phyloP scores from a whole-genome alignment of 2,888 invertebrate genomes.

The Drosophila prolongata region DNA sequence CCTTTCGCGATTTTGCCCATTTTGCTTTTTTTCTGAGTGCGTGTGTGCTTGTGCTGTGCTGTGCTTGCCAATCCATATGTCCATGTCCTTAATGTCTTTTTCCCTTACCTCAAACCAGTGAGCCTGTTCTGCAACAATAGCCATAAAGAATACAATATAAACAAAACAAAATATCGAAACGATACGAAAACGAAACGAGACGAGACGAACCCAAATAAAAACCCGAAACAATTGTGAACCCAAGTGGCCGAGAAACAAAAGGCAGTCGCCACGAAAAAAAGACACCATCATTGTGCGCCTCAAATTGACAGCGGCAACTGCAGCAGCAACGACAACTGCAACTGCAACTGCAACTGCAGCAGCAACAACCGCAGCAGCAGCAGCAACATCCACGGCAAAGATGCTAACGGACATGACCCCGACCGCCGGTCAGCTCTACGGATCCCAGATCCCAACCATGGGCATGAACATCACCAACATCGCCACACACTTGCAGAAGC shows the following conservation, averaged over 20 bases:
- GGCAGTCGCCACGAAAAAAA: constrained; percentile 16
- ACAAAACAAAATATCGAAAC: constrained; percentile 1
- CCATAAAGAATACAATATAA: constrained; percentile 20
- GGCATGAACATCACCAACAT: constrained; percentile 86
- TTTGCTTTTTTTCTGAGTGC: constrained; percentile 47
- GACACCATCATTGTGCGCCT: constrained; percentile 63
- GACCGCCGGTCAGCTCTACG: constrained; percentile 87
- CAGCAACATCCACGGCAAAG: constrained; percentile 47
- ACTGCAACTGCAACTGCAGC: constrained; percentile 6
- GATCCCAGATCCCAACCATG: constrained; percentile 87
- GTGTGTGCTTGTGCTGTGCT: constrained; percentile 31
- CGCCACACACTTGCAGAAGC: constrained; percentile 84
- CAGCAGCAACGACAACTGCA: constrained; percentile 39
- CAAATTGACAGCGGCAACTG: constrained; percentile 61
- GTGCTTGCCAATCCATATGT: constrained; percentile 28
- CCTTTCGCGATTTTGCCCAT: constrained; percentile 59
- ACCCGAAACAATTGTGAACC: constrained; percentile 2
- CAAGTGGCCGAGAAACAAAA: constrained; percentile 11
- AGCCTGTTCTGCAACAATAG: constrained; percentile 39
- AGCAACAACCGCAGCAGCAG: constrained; percentile 23
- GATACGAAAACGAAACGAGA: not conserved
- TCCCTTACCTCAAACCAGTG: constrained; percentile 20
- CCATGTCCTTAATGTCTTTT: constrained; percentile 18
- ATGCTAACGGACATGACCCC: constrained; percentile 88
- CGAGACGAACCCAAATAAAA: constrained; percentile 20